Evolutionary conservation across 2,797 vertebrate genomes (phyloP).

Genomic region (Enteromius anoplus): DNA sequence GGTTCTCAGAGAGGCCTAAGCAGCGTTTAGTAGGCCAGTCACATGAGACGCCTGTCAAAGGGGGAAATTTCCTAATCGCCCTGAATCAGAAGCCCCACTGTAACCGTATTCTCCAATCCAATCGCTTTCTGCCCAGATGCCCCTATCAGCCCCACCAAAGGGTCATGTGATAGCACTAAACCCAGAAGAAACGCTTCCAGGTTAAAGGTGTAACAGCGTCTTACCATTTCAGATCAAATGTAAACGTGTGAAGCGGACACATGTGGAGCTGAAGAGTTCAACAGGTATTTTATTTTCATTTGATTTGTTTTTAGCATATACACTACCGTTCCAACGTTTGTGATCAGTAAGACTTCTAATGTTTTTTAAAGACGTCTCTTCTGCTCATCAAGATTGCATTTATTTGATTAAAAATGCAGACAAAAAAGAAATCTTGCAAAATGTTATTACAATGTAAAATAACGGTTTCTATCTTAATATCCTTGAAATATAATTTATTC

Average conservation of each 20-base stretch:
- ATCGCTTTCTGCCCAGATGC: slow-evolving; percentile 65
- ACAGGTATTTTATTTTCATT: background rate
- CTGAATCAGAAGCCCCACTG: slow-evolving; percentile 80
- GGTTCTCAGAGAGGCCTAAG: slow-evolving; percentile 64
- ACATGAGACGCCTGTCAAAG: slow-evolving; percentile 81
- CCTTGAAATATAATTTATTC: no score
- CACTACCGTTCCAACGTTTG: no score
- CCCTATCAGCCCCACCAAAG: slow-evolving; percentile 33
- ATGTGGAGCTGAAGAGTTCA: background rate
- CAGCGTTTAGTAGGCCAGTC: slow-evolving; percentile 80
- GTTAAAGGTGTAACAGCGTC: slow-evolving; percentile 23
- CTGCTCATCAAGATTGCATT: no score
- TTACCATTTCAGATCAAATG: background rate
- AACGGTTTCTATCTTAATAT: no score
- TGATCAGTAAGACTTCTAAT: no score
- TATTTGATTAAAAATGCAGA: no score
- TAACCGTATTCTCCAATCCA: slow-evolving; percentile 70
- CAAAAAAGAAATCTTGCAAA: no score
- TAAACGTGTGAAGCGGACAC: background rate
- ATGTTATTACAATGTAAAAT: no score
- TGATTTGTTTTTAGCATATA: background rate
- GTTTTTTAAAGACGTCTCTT: no score
- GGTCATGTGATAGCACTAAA: slow-evolving; percentile 38
- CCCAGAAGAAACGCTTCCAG: slow-evolving; percentile 33
- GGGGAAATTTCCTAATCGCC: slow-evolving; percentile 67